Base-by-base conservation (phyloP, 2,113 vertebrate genomes). In the Turdus rufiventris region DNA sequence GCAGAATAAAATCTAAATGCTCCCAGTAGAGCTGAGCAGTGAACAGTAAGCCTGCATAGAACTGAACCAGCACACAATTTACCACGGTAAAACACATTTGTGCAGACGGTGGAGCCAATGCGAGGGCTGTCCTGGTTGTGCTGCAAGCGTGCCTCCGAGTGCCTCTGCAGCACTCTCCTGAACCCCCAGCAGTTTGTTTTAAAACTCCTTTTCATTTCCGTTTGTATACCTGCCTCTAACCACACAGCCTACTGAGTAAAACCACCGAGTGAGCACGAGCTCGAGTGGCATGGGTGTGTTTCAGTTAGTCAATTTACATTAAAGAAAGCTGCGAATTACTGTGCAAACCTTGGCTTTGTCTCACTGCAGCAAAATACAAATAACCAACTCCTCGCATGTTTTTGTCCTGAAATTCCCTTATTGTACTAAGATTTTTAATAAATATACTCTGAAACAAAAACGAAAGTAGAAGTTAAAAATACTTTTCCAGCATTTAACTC, bases 191-290 rank as follows among this genome's bases (percentile, higher is more conserved):
- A 91, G 50, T 66, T 33, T 87, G 66, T 63, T 82, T 86, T 33
- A 48, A 91, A 91, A 77, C 83, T 96, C 70, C 76, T 85, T 97
- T 93, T 93, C 72, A 73, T 83, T 96, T 98, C 96, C 88, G 81
- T 51, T 96, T 85, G 54, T 45, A 29, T 76, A 96, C 92, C 89
- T 95, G 88, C 67, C 83, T 71, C 80, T 90, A 94, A 94, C 93
- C 76, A 80, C 93, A 95, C 2, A 93, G 77, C 67, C 92, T 68
- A 14, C 86, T 83, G 63, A 92, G 88, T 47, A 89, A 92, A 94
- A 91, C 94, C 92, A 81, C 90, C 11, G 26, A 76, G 50, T 79
- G 78, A 80, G 53, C 15, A 40, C 73, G 66, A 92, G 91, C 95
- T 67, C 6, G 78, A 88, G 75, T 45, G 82, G 31, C 61, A 93